phyloP scores from a whole-genome alignment of 2,113 vertebrate genomes.

The Xenopus laevis region DNA sequence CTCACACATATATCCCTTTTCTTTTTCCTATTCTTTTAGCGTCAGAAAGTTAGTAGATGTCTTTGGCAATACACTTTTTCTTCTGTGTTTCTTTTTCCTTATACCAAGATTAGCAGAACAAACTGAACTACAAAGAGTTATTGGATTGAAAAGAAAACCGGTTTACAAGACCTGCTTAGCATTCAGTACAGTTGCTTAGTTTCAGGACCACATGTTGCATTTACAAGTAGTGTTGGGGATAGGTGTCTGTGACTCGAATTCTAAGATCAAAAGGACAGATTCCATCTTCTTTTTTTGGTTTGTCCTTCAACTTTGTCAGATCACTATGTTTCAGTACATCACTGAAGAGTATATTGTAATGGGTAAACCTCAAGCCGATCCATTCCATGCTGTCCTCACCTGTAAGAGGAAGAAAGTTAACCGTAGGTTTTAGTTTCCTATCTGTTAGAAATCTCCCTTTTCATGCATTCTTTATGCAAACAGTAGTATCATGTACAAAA shows the following conservation, averaged over 20 bases:
- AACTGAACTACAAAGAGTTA: constrained; percentile 45
- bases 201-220: constrained; percentile 46
- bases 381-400: constrained; percentile 10
- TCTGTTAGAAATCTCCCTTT: constrained; percentile 30
- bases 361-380: neutral
- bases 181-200: constrained; percentile 45
- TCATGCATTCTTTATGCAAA: constrained; percentile 40
- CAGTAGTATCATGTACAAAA: constrained; percentile 31
- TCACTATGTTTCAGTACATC: constrained; percentile 6
- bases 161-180: constrained; percentile 38
- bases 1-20: neutral
- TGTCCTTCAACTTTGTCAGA: constrained; percentile 38
- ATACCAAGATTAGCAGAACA: constrained; percentile 44
- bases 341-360: constrained; percentile 11
- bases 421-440: constrained; percentile 36
- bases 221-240: constrained; percentile 41
- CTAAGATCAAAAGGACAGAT: constrained; percentile 45
- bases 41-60: constrained; percentile 21
- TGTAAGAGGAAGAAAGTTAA: constrained; percentile 33
- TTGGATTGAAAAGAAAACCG: constrained; percentile 44
- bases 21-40: neutral
- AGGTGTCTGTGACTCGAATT: constrained; percentile 47
- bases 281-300: constrained; percentile 9
- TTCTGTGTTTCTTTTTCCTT: constrained; percentile 1
- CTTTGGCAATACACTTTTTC: neutral